Conservation (phyloP, 2,113 vertebrate genomes). For the Panthera uncia region DNA sequence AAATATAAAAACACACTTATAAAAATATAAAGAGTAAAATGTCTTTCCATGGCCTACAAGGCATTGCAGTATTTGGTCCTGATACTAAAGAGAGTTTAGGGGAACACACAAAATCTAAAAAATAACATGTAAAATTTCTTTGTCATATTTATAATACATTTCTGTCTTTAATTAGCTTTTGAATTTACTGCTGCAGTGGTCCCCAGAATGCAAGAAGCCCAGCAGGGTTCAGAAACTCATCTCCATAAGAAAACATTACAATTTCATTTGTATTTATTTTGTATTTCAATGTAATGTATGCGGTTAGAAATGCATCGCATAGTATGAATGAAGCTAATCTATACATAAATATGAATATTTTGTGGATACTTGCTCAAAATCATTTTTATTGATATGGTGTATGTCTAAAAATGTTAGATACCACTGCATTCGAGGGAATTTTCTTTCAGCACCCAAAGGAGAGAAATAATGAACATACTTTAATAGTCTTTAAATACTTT, state of each 20-base stretch:
- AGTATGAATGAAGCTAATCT: not conserved
- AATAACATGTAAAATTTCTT: not conserved
- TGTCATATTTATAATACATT: not conserved
- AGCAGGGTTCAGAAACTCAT: not conserved
- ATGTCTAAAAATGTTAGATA: not conserved
- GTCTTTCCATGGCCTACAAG: not conserved
- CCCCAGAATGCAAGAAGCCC: not conserved
- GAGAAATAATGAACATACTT: not conserved
- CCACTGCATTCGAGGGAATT: not conserved
- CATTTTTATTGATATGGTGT: not conserved
- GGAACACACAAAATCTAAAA: not conserved
- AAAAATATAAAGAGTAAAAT: not conserved
- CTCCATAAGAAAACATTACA: not conserved
- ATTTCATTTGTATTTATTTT: not conserved
- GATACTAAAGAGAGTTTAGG: not conserved
- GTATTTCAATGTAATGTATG: not conserved
- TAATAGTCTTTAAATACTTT: not conserved
- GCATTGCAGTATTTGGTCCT: not conserved
- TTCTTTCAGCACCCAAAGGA: not conserved
- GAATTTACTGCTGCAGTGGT: not conserved
- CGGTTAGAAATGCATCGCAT: not conserved
- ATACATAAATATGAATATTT: not conserved
- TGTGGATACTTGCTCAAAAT: not conserved
- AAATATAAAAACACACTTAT: not conserved
- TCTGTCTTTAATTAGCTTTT: not conserved